Evolutionary conservation across 2,797 vertebrate species (phyloP).

Genomic region (Gallinago nigripennis): DNA sequence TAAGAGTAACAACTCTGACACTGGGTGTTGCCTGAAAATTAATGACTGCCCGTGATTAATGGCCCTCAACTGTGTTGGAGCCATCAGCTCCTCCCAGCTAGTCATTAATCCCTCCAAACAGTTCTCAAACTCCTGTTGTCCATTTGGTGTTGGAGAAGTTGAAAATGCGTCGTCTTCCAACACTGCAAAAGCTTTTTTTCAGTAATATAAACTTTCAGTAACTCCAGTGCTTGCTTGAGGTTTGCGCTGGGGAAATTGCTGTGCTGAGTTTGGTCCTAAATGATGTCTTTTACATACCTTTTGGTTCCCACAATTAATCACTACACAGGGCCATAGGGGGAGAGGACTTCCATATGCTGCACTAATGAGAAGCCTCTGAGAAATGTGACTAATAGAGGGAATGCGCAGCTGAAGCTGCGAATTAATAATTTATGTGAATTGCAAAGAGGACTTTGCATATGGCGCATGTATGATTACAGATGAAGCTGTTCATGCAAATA

Average conservation of each 20-base stretch:
- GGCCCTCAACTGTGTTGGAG: not conserved
- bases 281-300: constrained; percentile 8
- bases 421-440: constrained; percentile 58
- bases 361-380: constrained; percentile 68
- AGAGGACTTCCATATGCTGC: constrained; percentile 62
- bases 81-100: constrained; percentile 19
- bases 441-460: constrained; percentile 47
- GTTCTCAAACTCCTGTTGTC: not conserved
- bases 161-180: constrained; percentile 8
- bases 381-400: constrained; percentile 62
- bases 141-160: not conserved
- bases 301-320: constrained; percentile 50
- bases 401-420: constrained; percentile 36
- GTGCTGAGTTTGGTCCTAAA: not conserved
- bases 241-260: constrained; percentile 6
- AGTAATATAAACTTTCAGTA: not conserved
- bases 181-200: not conserved
- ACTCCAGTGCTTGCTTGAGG: not conserved
- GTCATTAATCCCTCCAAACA: constrained; percentile 41
- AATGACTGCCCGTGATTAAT: constrained; percentile 36
- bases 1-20: constrained; percentile 39
- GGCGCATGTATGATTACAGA: constrained; percentile 30
- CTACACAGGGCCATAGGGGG: not conserved
- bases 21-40: constrained; percentile 54
- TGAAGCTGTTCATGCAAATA: constrained; percentile 50